A percentile compares a stretch with the other conserved stretches of the same genome.
Evolutionary conservation across 1,140 invertebrate species (phyloP).

Genomic region (Panulirus ornatus): DNA sequence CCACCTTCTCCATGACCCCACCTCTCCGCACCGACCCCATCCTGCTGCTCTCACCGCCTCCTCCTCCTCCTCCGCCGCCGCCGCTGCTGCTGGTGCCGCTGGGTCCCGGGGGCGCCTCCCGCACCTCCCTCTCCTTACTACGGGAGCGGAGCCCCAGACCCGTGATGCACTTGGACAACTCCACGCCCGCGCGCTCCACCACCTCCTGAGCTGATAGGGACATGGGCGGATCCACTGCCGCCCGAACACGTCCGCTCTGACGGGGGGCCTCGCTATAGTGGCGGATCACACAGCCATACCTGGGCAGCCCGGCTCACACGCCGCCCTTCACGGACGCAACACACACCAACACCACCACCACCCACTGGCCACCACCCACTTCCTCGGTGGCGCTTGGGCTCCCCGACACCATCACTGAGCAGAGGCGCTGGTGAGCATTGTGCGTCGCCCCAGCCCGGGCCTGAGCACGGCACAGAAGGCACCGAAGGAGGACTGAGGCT

Average conservation of each 20-base stretch:
- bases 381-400: not conserved
- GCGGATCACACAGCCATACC: not conserved
- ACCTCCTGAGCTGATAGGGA: slow-evolving; percentile 82
- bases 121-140: slow-evolving; percentile 77
- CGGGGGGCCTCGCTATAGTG: slow-evolving; percentile 22
- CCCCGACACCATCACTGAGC: not conserved
- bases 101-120: slow-evolving; percentile 77
- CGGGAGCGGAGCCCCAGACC: slow-evolving; percentile 80
- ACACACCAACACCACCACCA: not conserved
- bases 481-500: not conserved
- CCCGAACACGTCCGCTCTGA: slow-evolving; percentile 28
- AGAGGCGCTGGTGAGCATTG: not conserved
- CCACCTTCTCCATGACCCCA: slow-evolving; percentile 90
- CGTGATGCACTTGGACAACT: slow-evolving; percentile 91
- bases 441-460: not conserved
- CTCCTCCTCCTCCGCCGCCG: slow-evolving; percentile 89
- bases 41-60: slow-evolving; percentile 78
- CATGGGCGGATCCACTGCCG: slow-evolving; percentile 64
- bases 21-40: slow-evolving; percentile 47
- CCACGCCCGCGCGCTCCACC: slow-evolving; percentile 91
- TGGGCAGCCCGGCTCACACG: not conserved
- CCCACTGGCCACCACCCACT: not conserved
- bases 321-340: not conserved
- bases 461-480: not conserved
- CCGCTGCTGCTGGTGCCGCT: too few species aligned